Percentiles rank a stretch among this genome's conserved stretches.
phyloP scores from a whole-genome alignment of 2,113 vertebrate genomes.

The Melanotaenia duboulayi region DNA sequence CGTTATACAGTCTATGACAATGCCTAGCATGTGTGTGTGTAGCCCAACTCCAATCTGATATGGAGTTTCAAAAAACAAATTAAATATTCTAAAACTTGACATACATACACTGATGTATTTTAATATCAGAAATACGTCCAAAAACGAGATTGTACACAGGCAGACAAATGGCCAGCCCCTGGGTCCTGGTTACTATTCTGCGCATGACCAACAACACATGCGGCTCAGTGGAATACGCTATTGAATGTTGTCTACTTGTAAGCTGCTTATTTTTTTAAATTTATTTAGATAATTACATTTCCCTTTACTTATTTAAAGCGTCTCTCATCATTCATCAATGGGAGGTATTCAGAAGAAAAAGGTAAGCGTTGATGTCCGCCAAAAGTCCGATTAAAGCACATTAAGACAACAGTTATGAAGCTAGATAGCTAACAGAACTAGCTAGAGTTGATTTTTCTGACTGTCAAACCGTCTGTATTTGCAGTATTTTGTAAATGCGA shows the following conservation, averaged over 20 bases:
- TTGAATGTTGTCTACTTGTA: not conserved
- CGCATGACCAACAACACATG: slow-evolving; percentile 77
- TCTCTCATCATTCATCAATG: slow-evolving; percentile 58
- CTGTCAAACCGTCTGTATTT: too few relatives aligned
- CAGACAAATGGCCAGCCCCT: not conserved
- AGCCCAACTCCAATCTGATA: too few relatives aligned
- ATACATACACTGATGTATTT: too few relatives aligned
- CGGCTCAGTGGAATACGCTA: not conserved
- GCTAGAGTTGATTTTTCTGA: slow-evolving; percentile 31
- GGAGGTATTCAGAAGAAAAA: slow-evolving; percentile 86
- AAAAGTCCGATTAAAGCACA: not conserved
- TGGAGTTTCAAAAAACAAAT: too few relatives aligned
- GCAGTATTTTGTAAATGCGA: not conserved
- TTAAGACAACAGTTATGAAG: not conserved
- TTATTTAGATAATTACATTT: not conserved
- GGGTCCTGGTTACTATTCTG: slow-evolving; percentile 41
- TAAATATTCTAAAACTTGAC: too few relatives aligned
- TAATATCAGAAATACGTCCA: too few relatives aligned
- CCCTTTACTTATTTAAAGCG: too few relatives aligned
- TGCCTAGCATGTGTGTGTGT: too few relatives aligned
- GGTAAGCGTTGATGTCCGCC: slow-evolving; percentile 59
- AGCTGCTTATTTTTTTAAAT: not conserved
- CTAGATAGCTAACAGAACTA: slow-evolving; percentile 34
- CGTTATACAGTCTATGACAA: too few relatives aligned
- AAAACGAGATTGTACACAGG: slow-evolving; percentile 53